phyloP scores from a whole-genome alignment of 2,113 vertebrate species.

The Prionailurus viverrinus region DNA sequence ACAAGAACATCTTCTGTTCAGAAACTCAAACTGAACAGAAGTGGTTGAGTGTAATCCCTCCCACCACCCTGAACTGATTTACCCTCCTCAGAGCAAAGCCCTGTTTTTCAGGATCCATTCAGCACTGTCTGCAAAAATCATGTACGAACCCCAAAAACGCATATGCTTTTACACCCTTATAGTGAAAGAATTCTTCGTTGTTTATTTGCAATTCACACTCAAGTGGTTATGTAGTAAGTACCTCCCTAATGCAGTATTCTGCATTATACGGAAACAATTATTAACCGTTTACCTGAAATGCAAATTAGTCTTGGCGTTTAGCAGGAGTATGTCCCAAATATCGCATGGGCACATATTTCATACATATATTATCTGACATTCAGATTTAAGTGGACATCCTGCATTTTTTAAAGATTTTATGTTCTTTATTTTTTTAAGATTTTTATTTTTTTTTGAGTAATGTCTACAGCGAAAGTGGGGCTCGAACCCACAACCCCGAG shows the following conservation, averaged over 20 bases:
- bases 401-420: background rate
- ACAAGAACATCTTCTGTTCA: background rate
- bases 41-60: background rate
- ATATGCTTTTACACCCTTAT: background rate
- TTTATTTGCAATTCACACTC: background rate
- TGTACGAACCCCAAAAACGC: too few species aligned
- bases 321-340: background rate
- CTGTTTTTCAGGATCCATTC: background rate
- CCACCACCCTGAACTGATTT: background rate
- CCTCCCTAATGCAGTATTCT: background rate
- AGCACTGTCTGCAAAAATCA: too few species aligned
- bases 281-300: background rate
- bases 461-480: background rate
- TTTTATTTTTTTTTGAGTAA: background rate
- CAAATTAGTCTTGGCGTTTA: accelerated
- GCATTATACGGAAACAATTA: background rate
- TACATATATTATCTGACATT: background rate
- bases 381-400: background rate
- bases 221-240: too few species aligned
- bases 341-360: background rate
- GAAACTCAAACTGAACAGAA: background rate
- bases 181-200: background rate
- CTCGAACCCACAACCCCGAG: background rate
- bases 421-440: too few species aligned
- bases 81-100: background rate